Base-by-base conservation (phyloP, 2,797 vertebrate genomes). In the Pipistrellus pygmaeus region DNA sequence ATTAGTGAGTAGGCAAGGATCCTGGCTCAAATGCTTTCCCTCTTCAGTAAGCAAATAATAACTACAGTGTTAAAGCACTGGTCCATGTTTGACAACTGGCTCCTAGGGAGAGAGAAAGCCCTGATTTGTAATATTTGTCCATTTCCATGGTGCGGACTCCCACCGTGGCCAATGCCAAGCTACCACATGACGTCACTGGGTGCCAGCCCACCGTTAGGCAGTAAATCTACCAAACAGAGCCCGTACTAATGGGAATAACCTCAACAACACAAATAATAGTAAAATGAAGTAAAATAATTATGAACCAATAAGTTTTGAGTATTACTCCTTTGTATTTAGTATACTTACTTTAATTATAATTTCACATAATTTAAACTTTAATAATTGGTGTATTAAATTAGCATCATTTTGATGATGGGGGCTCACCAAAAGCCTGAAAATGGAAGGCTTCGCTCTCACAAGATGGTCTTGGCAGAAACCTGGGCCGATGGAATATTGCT, bases 241-340 rank as follows among this genome's bases (percentile, higher is more conserved):
- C 2, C 4, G 13, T 51, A 25, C 27, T 73, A 30, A 25, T 20
- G 8, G 38, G 35, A 88, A 66, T 69, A 51, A 57, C n/a, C 77
- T 77, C 38, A 35, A 41, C 55, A 60, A 35, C 27, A 30, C 46
- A 90, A 57, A 68, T 83, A 27, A 87, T 46, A 91, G 23, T 44
- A 93, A 87, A 76, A 81, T 46, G 35, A 20, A 48, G 8, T 77
- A 30, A 66, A 85, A 64, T 88, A 30, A 75, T 64, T 62, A 93
- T 77, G 15, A 91, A 35, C 38, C 62, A 20, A 27, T 60, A 8
- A 53, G 4, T 32, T 44, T 91, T 89, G 32, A 77, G 11, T 72
- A 73, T 55, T 57, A 68, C 66, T 72, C 25, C 73, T 94, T 92
- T 90, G 60, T 62, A 90, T 96, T 85, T 73, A 86, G 84, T 64